Percentiles rank a stretch among this genome's conserved stretches.
phyloP scores from a whole-genome alignment of 2,113 vertebrate species.

The Probosciger aterrimus region DNA sequence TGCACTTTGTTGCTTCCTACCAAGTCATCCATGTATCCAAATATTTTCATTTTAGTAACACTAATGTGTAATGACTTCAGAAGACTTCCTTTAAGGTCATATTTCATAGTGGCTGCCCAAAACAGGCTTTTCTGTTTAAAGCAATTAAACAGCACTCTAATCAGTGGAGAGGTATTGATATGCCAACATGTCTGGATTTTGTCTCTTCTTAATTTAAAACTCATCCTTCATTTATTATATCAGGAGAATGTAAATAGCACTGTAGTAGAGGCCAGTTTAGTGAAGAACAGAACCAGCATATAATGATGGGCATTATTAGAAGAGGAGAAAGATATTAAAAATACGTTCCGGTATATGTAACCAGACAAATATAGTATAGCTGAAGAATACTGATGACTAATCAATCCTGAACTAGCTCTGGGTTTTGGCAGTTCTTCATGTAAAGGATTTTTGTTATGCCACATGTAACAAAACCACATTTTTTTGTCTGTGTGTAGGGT shows the following conservation, averaged over 20 bases:
- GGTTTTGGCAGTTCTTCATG: neutral
- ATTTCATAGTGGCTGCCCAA: neutral
- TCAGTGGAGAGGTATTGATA: neutral
- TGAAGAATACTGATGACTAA: neutral
- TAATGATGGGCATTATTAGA: neutral
- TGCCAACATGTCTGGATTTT: neutral
- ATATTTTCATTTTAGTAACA: neutral
- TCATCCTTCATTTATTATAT: neutral
- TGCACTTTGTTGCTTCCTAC: neutral
- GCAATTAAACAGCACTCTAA: neutral
- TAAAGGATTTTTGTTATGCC: neutral
- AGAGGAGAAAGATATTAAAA: neutral
- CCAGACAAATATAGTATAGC: neutral
- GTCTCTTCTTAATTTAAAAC: neutral
- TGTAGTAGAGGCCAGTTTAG: neutral
- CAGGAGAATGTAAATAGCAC: neutral
- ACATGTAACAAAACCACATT: neutral
- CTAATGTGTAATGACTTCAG: neutral
- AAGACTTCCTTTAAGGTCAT: neutral
- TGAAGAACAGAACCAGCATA: neutral
- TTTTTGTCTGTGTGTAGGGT: neutral
- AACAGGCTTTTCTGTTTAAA: neutral
- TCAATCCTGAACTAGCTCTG: neutral
- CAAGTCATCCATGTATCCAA: accelerated
- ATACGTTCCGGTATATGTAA: neutral